Conservation (phyloP, 2,113 vertebrate genomes). For the Oriolus oriolus region DNA sequence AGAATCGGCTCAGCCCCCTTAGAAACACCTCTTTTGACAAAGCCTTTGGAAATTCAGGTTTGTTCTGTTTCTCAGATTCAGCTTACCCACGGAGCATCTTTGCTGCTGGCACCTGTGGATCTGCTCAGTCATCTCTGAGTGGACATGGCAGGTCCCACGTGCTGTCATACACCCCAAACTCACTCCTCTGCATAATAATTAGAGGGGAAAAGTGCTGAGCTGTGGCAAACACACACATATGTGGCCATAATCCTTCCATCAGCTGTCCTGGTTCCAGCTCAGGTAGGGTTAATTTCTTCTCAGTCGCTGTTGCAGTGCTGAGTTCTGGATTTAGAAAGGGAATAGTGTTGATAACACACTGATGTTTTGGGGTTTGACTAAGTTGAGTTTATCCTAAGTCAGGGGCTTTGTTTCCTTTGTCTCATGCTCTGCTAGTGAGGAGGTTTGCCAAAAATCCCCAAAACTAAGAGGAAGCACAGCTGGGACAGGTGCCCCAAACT, state of each 20-base stretch:
- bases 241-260: background rate
- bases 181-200: background rate
- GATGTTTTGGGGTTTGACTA: background rate
- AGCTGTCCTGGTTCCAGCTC: background rate
- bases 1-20: background rate
- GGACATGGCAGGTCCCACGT: background rate
- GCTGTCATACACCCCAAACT: background rate
- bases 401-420: background rate
- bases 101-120: background rate
- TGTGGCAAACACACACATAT: background rate
- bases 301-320: background rate
- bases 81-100: rapidly evolving
- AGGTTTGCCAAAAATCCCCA: background rate
- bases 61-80: background rate
- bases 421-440: background rate
- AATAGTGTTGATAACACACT: background rate
- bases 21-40: background rate
- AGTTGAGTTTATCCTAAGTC: rapidly evolving
- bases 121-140: background rate
- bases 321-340: background rate
- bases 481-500: background rate
- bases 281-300: background rate
- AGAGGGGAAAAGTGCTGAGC: background rate
- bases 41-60: background rate
- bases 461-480: background rate